Evolutionary conservation across 2,888 invertebrate species (phyloP).

Genomic region (Ophioninae sp.): DNA sequence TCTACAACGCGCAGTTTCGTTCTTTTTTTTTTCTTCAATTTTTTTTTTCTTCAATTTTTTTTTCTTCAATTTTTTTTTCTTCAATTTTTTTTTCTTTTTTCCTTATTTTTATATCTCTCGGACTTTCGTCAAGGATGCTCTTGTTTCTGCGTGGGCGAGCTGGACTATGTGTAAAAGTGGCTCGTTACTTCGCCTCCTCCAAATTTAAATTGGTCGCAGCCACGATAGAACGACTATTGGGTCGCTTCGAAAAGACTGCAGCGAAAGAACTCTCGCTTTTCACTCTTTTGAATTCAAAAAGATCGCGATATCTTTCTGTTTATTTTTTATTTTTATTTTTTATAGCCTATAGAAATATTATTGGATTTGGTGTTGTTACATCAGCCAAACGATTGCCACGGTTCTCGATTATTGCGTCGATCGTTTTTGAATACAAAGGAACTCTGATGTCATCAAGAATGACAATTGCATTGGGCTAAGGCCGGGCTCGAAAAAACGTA

Average conservation of each 20-base stretch:
- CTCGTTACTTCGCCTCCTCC: conserved; percentile 44
- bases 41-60: conserved; percentile 26
- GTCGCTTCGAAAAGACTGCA: conserved; percentile 45
- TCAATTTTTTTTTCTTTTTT: conserved; percentile 52
- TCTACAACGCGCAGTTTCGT: conserved; percentile 45
- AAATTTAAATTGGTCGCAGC: conserved; percentile 45
- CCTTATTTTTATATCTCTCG: conserved; percentile 39
- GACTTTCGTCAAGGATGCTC: conserved; percentile 46
- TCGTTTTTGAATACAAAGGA: background rate
- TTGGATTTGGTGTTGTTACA: no score
- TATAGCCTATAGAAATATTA: no score
- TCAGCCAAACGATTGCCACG: no score
- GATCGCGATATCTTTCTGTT: background rate
- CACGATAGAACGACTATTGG: conserved; percentile 35
- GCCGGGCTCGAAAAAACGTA: background rate
- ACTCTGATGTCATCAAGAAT: background rate
- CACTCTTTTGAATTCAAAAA: conserved; percentile 15
- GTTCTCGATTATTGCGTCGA: no score
- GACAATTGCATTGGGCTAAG: background rate
- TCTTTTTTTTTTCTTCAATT: conserved; percentile 26
- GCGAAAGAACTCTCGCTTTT: conserved; percentile 13
- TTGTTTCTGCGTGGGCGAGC: conserved; percentile 55
- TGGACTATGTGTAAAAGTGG: conserved; percentile 47
- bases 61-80: conserved; percentile 5
- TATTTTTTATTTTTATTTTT: no score